Evolutionary conservation across 2,797 vertebrate species (phyloP).

Genomic region (Brachyrhaphis roseni): DNA sequence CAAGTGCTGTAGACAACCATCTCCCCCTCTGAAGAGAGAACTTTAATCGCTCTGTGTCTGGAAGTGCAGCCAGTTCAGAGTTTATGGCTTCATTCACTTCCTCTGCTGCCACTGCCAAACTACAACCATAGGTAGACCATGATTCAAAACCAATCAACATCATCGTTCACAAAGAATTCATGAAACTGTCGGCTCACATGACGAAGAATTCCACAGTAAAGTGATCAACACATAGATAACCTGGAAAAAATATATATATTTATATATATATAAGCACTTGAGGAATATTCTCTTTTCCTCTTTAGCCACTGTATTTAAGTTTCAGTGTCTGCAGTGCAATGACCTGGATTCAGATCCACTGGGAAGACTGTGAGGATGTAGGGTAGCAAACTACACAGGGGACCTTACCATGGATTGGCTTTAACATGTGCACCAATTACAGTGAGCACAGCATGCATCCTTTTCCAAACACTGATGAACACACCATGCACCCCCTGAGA

Average conservation of each 20-base stretch:
- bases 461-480: slow-evolving; percentile 68
- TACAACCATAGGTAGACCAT: too few relatives aligned
- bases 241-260: neutral
- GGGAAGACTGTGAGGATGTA: slow-evolving; percentile 53
- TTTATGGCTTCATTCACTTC: too few relatives aligned
- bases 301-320: slow-evolving; percentile 30
- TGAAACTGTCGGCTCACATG: neutral
- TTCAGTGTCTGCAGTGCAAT: slow-evolving; percentile 50
- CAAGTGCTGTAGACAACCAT: too few relatives aligned
- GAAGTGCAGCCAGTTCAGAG: too few relatives aligned
- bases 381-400: slow-evolving; percentile 63
- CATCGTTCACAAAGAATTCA: neutral
- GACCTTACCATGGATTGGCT: slow-evolving; percentile 58
- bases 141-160: too few relatives aligned
- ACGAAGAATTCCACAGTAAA: neutral
- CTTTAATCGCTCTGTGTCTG: too few relatives aligned
- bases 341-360: slow-evolving; percentile 55
- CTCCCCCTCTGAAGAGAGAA: too few relatives aligned
- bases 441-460: slow-evolving; percentile 66
- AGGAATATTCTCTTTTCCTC: slow-evolving; percentile 25
- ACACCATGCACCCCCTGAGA: slow-evolving; percentile 64
- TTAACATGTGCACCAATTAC: slow-evolving; percentile 76
- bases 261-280: slow-evolving; percentile 16
- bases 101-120: too few relatives aligned
- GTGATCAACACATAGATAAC: neutral